Percentiles rank a stretch among this genome's conserved stretches.
phyloP scores from a whole-genome alignment of 2,113 vertebrate species.

The Chamaea fasciata region DNA sequence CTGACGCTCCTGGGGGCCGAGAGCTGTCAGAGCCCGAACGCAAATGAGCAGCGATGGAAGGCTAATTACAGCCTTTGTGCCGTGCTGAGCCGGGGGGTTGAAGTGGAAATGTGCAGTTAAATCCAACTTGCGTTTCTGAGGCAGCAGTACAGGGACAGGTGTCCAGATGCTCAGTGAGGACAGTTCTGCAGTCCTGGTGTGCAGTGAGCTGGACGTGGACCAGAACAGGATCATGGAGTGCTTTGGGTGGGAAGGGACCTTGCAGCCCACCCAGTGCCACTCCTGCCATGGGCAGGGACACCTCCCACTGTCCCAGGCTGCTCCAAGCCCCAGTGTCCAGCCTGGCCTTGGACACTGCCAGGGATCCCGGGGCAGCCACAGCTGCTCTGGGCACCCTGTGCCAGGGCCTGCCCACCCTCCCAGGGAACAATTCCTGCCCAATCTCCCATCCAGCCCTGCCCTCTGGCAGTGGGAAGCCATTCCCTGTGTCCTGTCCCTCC shows the following conservation, averaged over 20 bases:
- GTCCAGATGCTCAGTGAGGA: background rate
- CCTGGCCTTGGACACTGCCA: background rate
- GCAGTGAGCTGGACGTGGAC: accelerated
- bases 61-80: conserved; percentile 54
- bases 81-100: conserved; percentile 23
- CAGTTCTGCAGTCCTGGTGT: background rate
- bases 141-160: background rate
- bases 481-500: background rate
- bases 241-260: background rate
- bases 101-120: conserved; percentile 27
- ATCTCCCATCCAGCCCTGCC: accelerated
- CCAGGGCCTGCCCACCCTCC: background rate
- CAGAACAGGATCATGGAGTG: background rate
- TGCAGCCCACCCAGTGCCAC: accelerated
- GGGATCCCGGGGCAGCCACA: background rate
- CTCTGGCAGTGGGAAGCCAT: background rate
- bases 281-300: background rate
- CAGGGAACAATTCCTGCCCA: background rate
- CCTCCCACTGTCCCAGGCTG: background rate
- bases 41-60: conserved; percentile 43
- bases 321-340: background rate
- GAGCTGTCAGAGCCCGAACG: conserved; percentile 50
- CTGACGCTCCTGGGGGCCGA: conserved; percentile 13
- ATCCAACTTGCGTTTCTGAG: conserved; percentile 34
- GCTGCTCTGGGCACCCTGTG: background rate